Percentiles rank a stretch among this genome's conserved stretches.
phyloP scores from a whole-genome alignment of 1,140 invertebrate genomes.

The Drosophila ficusphila region DNA sequence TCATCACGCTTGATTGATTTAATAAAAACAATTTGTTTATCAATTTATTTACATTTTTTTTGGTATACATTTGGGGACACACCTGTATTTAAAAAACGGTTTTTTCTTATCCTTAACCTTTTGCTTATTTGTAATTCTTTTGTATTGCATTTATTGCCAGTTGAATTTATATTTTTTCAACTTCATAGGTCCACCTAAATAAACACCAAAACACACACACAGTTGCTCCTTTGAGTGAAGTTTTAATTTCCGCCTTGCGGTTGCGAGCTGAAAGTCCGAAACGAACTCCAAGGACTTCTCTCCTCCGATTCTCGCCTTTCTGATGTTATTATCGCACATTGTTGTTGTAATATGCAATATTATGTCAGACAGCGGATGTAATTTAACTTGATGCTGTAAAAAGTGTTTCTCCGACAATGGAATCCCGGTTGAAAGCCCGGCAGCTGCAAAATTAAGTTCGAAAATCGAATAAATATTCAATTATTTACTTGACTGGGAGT shows the following conservation, averaged over 20 bases:
- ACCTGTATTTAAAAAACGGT: no score
- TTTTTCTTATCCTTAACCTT: no score
- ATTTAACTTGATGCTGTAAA: conserved; percentile 44
- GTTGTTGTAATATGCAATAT: conserved; percentile 31
- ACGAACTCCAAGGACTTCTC: conserved; percentile 2
- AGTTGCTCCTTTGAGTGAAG: conserved; percentile 29
- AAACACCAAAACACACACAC: not conserved
- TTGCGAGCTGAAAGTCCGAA: conserved; percentile 29
- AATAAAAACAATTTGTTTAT: not conserved
- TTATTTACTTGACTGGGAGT: conserved; percentile 49
- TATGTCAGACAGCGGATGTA: conserved; percentile 39
- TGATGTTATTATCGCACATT: conserved; percentile 26
- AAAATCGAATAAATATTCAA: conserved; percentile 73
- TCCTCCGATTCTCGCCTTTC: not conserved
- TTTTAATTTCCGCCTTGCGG: conserved; percentile 75
- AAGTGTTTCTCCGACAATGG: conserved; percentile 31
- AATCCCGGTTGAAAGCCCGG: conserved; percentile 6
- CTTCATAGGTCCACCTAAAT: not conserved
- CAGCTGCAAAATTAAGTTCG: conserved; percentile 38
- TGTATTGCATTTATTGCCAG: no score
- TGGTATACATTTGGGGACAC: no score
- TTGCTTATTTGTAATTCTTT: no score
- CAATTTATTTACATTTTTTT: no score
- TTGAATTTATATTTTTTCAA: no score
- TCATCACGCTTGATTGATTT: not conserved